phyloP scores from a whole-genome alignment of 2,113 vertebrate species.

The Etheostoma cragini region DNA sequence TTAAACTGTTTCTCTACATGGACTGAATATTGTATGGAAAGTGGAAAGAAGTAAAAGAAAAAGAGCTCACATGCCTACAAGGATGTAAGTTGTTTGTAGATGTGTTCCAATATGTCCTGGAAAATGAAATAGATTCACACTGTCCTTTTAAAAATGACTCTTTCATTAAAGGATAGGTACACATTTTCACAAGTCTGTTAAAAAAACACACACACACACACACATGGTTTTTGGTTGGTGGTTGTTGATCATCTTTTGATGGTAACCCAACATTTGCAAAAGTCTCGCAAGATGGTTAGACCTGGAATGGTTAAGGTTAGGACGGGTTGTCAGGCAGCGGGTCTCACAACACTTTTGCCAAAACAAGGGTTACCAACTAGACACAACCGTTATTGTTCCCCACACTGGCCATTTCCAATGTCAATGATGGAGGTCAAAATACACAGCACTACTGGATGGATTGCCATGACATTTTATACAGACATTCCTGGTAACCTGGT shows the following conservation, averaged over 20 bases:
- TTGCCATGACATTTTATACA: background rate
- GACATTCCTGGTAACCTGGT: background rate
- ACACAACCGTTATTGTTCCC: background rate
- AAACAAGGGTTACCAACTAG: too few relatives aligned
- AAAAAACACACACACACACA: background rate
- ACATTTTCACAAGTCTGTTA: background rate
- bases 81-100: slow-evolving; percentile 20
- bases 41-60: background rate
- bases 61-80: slow-evolving; percentile 1
- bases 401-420: background rate
- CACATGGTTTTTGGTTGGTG: background rate
- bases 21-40: slow-evolving; percentile 11
- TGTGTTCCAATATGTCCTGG: background rate
- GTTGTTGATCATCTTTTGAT: too few relatives aligned
- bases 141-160: background rate
- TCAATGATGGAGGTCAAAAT: background rate
- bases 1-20: slow-evolving; percentile 23
- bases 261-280: too few relatives aligned
- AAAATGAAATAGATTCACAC: background rate
- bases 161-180: background rate
- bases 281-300: too few relatives aligned
- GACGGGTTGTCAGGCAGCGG: too few relatives aligned
- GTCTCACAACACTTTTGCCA: too few relatives aligned
- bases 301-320: too few relatives aligned
- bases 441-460: background rate